Base-by-base conservation (phyloP, 2,888 invertebrate genomes). In the Hydriomena furcata region DNA sequence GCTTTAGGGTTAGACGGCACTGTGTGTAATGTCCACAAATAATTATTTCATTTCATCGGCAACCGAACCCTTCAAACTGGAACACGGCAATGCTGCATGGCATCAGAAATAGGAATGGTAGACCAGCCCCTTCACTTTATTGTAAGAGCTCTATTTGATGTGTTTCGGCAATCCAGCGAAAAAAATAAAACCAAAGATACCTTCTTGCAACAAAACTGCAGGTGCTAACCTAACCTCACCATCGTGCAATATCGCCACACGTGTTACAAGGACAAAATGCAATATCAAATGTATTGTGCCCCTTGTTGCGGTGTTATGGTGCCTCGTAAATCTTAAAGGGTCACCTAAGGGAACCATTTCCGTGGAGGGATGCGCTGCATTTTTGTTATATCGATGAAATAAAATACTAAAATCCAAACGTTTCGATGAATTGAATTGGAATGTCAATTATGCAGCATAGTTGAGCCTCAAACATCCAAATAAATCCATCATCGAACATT, bases 291-390 rank as follows among this genome's bases (percentile, higher is more conserved):
- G 66, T 68, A 74, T 67, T 68, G 71, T 71, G 34, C 61, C 55
- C 58, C 65, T 58, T 62, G 60, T 61, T 60, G 65, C 54, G 56
- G 51, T 50, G 66, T 72, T 73, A 74, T 61, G 71, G 64, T 50
- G 38, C 51, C 63, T 73, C 76, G 66, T 74, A 74, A 75, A 74
- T 67, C 68, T 64, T 64, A 64, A 64, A 70, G 69, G 76, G 73
- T 70, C 66, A 69, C 66, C 65, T 58, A 61, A 67, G 62, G 71
- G 62, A 58, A 56, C 61, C 61, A 60, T 60, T 59, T 60, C 48
- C 57, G 51, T 65, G 49, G 28, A 64, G 62, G 50, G 56, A 45
- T 51, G 62, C 7, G 31, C 11, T 36, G 46, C 12, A 12, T 6
- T 8, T 32, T n/a, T 17, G 17, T 3, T 3, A 7, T 37, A 27